phyloP scores from a whole-genome alignment of 2,797 vertebrate species.

The Lutjanus campechanus region DNA sequence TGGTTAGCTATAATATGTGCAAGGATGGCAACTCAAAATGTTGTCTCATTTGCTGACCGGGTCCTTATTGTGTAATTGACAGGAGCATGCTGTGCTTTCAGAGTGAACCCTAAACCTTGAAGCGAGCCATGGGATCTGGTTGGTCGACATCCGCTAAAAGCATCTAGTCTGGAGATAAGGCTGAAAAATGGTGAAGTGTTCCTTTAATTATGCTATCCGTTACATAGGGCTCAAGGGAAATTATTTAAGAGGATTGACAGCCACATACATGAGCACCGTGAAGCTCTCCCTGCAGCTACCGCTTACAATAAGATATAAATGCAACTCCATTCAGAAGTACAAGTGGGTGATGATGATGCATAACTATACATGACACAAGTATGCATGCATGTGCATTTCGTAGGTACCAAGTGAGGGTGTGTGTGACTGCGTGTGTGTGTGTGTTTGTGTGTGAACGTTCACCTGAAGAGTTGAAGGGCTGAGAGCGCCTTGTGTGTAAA shows the following conservation, averaged over 20 bases:
- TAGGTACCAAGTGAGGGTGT: conserved; percentile 31
- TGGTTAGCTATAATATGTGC: not conserved
- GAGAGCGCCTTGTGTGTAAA: conserved; percentile 73
- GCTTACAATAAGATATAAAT: conserved; percentile 33
- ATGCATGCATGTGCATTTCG: conserved; percentile 44
- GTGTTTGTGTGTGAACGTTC: conserved; percentile 57
- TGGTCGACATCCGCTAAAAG: conserved; percentile 60
- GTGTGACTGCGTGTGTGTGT: conserved; percentile 24
- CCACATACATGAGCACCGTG: conserved; percentile 23
- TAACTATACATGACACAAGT: conserved; percentile 64
- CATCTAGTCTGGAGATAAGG: conserved; percentile 71
- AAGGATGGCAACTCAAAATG: conserved; percentile 28
- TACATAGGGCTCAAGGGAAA: conserved; percentile 64
- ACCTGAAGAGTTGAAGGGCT: conserved; percentile 75
- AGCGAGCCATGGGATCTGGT: conserved; percentile 42
- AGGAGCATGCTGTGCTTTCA: conserved; percentile 30
- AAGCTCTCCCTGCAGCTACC: conserved; percentile 41
- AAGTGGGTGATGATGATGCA: conserved; percentile 62
- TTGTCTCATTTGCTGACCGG: conserved; percentile 18
- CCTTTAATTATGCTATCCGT: conserved; percentile 78
- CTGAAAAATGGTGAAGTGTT: conserved; percentile 65
- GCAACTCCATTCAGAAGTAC: conserved; percentile 50
- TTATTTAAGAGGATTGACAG: conserved; percentile 59
- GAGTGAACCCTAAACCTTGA: conserved; percentile 48
- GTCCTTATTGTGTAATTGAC: conserved; percentile 30